These are phyloP conservation scores for Hafferia zeledoni DNA, from an alignment of 2,797 vertebrate species.

Conservation along the genomic window DNA sequence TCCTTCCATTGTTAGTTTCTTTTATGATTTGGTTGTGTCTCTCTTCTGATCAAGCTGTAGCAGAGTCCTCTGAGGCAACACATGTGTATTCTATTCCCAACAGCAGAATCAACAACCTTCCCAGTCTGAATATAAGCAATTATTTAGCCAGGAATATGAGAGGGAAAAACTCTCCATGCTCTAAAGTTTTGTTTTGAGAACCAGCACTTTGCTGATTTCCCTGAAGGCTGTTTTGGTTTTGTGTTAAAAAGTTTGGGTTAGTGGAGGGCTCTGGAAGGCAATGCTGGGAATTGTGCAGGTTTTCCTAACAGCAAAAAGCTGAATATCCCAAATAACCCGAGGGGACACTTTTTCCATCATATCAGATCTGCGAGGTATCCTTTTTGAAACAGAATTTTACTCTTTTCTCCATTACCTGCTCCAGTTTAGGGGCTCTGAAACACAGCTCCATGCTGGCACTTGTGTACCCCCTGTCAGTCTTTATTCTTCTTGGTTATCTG, in stretches of 20 bases:
- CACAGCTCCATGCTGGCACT: accelerated
- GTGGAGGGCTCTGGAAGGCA: neutral
- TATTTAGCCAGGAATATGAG: neutral
- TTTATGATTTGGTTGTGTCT: neutral
- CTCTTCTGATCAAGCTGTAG: neutral
- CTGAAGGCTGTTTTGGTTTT: neutral
- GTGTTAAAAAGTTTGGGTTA: neutral
- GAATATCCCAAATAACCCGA: neutral
- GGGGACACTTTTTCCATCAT: neutral
- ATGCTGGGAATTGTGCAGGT: neutral
- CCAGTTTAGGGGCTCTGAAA: neutral
- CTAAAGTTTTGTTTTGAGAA: neutral
- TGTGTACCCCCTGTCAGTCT: accelerated
- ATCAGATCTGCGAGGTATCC: neutral
- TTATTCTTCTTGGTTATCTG: neutral
- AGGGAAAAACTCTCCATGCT: accelerated
- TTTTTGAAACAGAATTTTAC: neutral
- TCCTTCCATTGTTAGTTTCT: neutral
- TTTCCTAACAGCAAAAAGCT: neutral
- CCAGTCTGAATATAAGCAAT: neutral
- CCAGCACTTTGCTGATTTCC: neutral
- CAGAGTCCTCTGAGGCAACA: neutral
- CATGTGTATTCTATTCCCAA: neutral
- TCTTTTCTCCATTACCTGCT: neutral
- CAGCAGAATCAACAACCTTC: accelerated